Evolutionary conservation across 1,140 invertebrate genomes (phyloP).

Genomic region (Ooceraea biroi): DNA sequence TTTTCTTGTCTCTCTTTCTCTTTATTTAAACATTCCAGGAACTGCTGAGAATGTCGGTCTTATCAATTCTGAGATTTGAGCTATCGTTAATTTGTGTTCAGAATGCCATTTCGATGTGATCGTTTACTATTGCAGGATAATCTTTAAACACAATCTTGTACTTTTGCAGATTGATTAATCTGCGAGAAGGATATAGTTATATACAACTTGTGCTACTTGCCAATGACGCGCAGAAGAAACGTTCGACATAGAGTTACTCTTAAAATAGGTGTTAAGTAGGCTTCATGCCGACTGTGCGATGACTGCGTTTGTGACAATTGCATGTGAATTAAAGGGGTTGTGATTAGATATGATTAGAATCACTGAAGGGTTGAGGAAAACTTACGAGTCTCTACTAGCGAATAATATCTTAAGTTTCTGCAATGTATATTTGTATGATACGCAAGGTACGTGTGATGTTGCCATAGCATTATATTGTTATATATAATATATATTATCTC

Average conservation of each 20-base stretch:
- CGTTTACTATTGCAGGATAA: neutral
- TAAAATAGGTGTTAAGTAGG: neutral
- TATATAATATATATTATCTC: no score
- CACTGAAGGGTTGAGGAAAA: no score
- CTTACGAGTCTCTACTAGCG: no score
- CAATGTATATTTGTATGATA: neutral
- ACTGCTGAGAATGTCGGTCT: constrained; percentile 8
- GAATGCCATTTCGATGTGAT: neutral
- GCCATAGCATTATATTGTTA: no score
- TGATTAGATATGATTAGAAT: constrained; percentile 24
- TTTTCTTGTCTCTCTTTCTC: neutral
- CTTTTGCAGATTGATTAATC: constrained; percentile 81
- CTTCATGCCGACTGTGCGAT: neutral
- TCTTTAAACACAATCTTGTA: constrained; percentile 2
- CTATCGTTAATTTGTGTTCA: neutral
- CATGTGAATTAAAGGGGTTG: neutral
- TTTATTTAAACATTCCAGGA: neutral
- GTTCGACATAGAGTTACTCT: neutral
- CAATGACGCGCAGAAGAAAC: constrained; percentile 63
- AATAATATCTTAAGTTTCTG: no score
- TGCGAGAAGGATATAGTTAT: constrained; percentile 82
- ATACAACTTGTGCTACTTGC: constrained; percentile 81
- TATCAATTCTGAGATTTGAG: neutral
- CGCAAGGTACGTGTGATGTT: no score
- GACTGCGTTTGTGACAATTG: constrained; percentile 22